A percentile compares a stretch with the other conserved stretches of the same genome.
These are phyloP conservation scores for Laspeyria flexula DNA, from an alignment of 2,888 invertebrate species.

Conservation along the genomic window DNA sequence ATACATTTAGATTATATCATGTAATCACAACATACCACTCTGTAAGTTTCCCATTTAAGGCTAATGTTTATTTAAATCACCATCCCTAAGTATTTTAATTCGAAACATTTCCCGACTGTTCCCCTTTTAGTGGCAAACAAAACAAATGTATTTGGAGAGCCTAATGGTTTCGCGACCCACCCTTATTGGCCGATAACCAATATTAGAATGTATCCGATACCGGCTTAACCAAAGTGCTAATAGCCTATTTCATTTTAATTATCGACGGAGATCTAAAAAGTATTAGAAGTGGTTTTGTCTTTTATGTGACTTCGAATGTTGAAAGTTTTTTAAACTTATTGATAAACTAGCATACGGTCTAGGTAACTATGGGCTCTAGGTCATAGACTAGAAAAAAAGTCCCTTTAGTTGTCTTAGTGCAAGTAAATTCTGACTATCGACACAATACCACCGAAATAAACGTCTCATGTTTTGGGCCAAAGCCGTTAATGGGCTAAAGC, in stretches of 20 bases:
- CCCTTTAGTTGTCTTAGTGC: no score
- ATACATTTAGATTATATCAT: background rate
- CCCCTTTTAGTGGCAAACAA: constrained; percentile 32
- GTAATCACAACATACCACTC: background rate
- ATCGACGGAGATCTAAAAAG: background rate
- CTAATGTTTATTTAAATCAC: constrained; percentile 19
- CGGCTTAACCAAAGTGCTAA: constrained; percentile 44
- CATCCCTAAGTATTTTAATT: constrained; percentile 20
- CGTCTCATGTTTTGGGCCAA: no score
- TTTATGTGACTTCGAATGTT: no score
- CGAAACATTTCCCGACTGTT: constrained; percentile 20
- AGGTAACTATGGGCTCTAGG: no score
- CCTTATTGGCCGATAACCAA: constrained; percentile 55
- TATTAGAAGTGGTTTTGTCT: background rate
- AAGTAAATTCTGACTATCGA: no score
- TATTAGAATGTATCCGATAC: constrained; percentile 46
- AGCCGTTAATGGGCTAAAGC: no score
- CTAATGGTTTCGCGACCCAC: constrained; percentile 32
- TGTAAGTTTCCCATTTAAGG: background rate
- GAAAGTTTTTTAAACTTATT: no score
- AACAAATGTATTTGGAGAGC: constrained; percentile 38
- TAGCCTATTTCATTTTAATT: constrained; percentile 40
- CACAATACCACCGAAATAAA: no score
- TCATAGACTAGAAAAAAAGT: no score
- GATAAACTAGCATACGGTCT: no score